phyloP scores from a whole-genome alignment of 2,888 invertebrate species.

The Drosophila trichaetosa region DNA sequence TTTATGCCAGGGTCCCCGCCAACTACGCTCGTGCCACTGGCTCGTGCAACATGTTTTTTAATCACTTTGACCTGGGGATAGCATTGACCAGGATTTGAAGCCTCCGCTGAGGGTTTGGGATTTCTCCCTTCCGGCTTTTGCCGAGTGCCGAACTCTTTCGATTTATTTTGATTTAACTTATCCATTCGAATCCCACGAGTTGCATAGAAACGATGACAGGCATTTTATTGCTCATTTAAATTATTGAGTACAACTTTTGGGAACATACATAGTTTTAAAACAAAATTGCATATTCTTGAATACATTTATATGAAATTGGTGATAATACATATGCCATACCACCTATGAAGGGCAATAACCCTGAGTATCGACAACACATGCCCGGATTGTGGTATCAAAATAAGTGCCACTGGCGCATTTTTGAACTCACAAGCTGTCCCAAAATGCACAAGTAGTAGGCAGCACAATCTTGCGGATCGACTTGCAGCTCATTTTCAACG shows the following conservation, averaged over 20 bases:
- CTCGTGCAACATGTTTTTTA: too few species aligned
- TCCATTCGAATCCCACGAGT: too few species aligned
- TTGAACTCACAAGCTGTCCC: constrained; percentile 16
- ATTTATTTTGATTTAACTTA: too few species aligned
- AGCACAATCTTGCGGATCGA: constrained; percentile 47
- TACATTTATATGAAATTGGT: background rate
- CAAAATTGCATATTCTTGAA: background rate
- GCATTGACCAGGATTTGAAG: too few species aligned
- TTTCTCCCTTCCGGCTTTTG: too few species aligned
- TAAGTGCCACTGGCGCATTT: constrained; percentile 14
- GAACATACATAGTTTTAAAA: background rate
- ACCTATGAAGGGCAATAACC: constrained; percentile 21
- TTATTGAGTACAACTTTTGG: background rate
- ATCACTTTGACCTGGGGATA: too few species aligned
- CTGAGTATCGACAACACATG: constrained; percentile 19
- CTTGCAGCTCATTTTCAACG: constrained; percentile 18
- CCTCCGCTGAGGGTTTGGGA: too few species aligned
- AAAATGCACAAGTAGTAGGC: constrained; percentile 34
- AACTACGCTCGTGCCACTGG: too few species aligned
- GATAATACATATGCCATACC: too few species aligned
- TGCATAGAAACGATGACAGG: too few species aligned
- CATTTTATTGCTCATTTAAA: background rate
- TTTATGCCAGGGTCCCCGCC: too few species aligned
- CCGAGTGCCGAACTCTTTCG: too few species aligned
- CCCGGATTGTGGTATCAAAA: constrained; percentile 15